phyloP scores from a whole-genome alignment of 2,888 invertebrate species.

The Eupeodes latifasciatus region DNA sequence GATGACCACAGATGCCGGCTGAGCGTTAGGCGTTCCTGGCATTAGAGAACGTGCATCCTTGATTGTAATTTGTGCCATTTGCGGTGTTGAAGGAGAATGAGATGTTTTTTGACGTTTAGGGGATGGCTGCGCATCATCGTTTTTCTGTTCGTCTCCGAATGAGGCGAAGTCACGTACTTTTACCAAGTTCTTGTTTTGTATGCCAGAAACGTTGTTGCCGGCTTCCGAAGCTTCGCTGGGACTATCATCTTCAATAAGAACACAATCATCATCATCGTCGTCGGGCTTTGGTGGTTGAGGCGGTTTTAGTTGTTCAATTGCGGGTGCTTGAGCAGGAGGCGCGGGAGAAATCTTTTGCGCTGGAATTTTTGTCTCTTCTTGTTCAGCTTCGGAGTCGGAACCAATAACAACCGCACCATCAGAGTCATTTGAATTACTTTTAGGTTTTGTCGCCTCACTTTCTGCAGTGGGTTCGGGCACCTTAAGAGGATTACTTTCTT shows the following conservation, averaged over 20 bases:
- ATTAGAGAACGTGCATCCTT: constrained; percentile 83
- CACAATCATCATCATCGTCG: constrained; percentile 85
- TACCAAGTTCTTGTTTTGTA: constrained; percentile 84
- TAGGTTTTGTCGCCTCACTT: constrained; percentile 32
- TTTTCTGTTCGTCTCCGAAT: constrained; percentile 85
- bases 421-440: constrained; percentile 77
- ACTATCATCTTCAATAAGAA: constrained; percentile 85
- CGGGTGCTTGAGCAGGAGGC: not conserved
- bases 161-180: constrained; percentile 80
- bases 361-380: constrained; percentile 58
- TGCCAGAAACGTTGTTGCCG: constrained; percentile 78
- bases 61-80: constrained; percentile 81
- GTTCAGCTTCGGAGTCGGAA: constrained; percentile 81
- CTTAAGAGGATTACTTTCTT: constrained; percentile 40
- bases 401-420: constrained; percentile 83
- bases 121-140: constrained; percentile 85
- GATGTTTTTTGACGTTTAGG: constrained; percentile 80
- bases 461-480: constrained; percentile 27
- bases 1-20: constrained; percentile 90
- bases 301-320: constrained; percentile 25
- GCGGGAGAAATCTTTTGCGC: not conserved
- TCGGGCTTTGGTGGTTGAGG: constrained; percentile 75
- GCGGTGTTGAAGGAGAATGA: constrained; percentile 3
- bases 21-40: constrained; percentile 67
- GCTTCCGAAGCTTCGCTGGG: constrained; percentile 78